These are phyloP conservation scores for Opisthograptis luteolata DNA, from an alignment of 2,888 invertebrate genomes.

Conservation along the genomic window DNA sequence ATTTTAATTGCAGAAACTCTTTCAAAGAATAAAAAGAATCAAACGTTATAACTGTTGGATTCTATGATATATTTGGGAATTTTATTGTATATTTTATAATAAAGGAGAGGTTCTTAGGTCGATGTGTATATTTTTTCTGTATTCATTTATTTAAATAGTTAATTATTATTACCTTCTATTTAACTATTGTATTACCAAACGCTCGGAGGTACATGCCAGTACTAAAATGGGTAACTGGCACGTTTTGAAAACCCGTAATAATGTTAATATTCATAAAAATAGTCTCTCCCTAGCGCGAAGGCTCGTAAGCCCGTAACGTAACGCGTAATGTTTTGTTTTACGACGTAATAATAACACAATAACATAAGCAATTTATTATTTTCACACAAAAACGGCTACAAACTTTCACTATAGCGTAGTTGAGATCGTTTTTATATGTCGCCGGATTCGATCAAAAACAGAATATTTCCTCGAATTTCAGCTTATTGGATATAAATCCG, in stretches of 20 bases:
- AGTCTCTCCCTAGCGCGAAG: conserved; percentile 39
- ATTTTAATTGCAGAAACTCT: no score
- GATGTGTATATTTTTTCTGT: no score
- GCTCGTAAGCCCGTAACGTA: conserved; percentile 49
- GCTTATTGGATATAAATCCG: conserved; percentile 74
- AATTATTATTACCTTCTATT: no score
- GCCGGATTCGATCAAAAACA: conserved; percentile 60
- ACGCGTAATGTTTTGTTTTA: conserved; percentile 52
- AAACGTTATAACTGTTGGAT: no score
- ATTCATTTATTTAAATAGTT: no score
- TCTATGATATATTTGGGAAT: no score
- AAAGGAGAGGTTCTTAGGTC: no score
- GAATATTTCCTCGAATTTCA: conserved; percentile 63
- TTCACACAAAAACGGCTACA: conserved; percentile 49
- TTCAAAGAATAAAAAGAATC: no score
- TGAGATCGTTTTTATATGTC: conserved; percentile 52
- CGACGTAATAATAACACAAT: conserved; percentile 50
- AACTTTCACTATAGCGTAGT: conserved; percentile 49
- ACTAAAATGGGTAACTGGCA: conserved; percentile 18
- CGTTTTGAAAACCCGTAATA: conserved; percentile 43
- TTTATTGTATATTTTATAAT: no score
- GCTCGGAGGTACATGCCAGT: no score
- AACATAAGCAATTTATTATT: conserved; percentile 55
- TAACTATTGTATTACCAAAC: no score
- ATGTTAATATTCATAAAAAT: conserved; percentile 49